Evolutionary conservation across 2,113 vertebrate genomes (phyloP), one percentile per base, ranked within the genome.

Genomic region (Papio anubis): DNA sequence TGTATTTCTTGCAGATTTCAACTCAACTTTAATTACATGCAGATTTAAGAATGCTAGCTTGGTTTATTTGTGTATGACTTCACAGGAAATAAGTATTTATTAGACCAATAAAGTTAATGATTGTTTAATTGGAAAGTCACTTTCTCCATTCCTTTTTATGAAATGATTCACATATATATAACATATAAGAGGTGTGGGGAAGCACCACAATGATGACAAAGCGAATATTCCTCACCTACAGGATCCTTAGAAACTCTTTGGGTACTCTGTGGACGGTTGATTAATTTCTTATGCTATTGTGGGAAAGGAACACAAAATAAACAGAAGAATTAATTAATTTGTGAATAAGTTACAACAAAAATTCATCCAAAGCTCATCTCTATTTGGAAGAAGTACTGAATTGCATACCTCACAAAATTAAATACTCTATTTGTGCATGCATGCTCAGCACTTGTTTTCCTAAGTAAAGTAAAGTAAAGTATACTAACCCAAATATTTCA

Each of bases 201-300:
- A 48, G 1, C 4, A 35, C 5, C 43, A 1, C 57, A 76, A 81
- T 61, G 18, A 96, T 38, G 45, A 75, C 20, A 85, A 20, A 64
- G 21, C 1, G 43, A 92, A 76, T 50, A 52, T 3, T 93, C 96
- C 98, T 98, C 98, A 99, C 99, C 99, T 59, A 97, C 85, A 72
- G 98, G 98, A 97, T 99, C 98, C 61, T 98, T 98, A 43, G 98
- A 95, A 93, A 96, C 87, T 96, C 66, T 97, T 96, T 98, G 98
- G 18, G 97, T 98, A 83, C 97, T 97, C 93, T 2, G 40, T 89
- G 99, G 98, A 40, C 35, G 98, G 27, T 76, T 98, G 83, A 99
- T 86, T 72, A 97, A 68, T 98, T 99, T 99, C 96, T 98, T 98
- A 94, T 97, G 99, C 99, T 99, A 48, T 64, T 30, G 57, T 72